Evolutionary conservation across 2,113 vertebrate genomes (phyloP), one percentile per base, ranked within the genome.

Genomic region (Anoplopoma fimbria): DNA sequence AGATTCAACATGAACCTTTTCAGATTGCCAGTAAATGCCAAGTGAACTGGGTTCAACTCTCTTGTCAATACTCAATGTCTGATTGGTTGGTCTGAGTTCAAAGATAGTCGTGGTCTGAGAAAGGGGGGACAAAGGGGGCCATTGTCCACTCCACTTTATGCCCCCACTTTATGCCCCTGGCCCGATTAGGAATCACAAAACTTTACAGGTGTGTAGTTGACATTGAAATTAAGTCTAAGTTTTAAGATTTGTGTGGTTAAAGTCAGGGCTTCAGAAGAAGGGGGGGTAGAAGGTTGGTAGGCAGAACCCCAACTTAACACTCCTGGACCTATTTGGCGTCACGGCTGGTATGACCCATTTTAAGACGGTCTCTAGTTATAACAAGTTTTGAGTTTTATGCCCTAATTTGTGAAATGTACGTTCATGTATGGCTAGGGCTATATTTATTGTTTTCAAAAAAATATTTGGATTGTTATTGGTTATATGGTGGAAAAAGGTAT

Each of bases 1-100:
- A 81, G 29, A 81, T 53, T 78, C 49, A 63, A 38, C 78, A 29
- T n/a, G n/a, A 45, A 60, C 31, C 51, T 21, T 42, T 68, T 60
- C 9, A 34, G 47, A 69, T 69, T 62, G 27, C 38, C 8, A 4
- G 51, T 73, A 53, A 85, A 68, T 51, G 60, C 31, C 29, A 69
- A 65, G 31, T 67, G 29, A 78, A 45, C 17, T 40, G 61, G 34
- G 31, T 68, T 19, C 58, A 75, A 55, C 69, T 75, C 63, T 45
- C 17, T 38, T 45, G 38, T 33, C 45, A 34, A 25, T 49, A 29
- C 63, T 75, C 34, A 36, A 49, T 65, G 19, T 55, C 15, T 71
- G 34, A 75, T 58, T 25, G 25, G 47, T 58, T 75, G 27, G 14
- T 27, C 51, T 64, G 21, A 75, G 34, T 34, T 34, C 34, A 7